These are phyloP conservation scores for Enoplosus armatus DNA, from an alignment of 2,797 vertebrate genomes.

Conservation along the genomic window DNA sequence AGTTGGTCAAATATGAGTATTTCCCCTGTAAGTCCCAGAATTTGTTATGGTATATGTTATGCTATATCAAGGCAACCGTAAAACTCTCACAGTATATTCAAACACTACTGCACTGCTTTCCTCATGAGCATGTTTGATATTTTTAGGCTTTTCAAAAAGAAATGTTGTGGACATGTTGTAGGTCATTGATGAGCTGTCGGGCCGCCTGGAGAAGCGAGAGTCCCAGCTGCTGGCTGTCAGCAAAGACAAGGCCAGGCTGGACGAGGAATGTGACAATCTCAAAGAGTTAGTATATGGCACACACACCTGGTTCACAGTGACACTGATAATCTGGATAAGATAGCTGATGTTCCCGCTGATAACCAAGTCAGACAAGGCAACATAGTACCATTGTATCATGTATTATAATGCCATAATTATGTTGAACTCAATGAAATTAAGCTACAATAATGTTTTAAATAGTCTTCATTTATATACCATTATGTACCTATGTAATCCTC, in stretches of 20 bases:
- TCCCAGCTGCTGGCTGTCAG: constrained; percentile 92
- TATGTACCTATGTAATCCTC: background rate
- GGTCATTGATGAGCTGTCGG: constrained; percentile 92
- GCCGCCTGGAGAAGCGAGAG: constrained; percentile 95
- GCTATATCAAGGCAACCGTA: background rate
- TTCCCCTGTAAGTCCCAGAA: background rate
- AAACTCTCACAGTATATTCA: background rate
- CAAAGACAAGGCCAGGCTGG: constrained; percentile 95
- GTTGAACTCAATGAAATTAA: background rate
- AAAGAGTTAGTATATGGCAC: constrained; percentile 91
- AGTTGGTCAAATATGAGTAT: background rate
- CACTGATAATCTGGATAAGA: constrained; percentile 3
- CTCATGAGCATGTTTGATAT: background rate
- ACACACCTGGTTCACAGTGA: background rate
- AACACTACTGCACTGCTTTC: background rate
- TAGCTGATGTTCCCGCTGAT: background rate
- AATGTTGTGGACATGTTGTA: constrained; percentile 69
- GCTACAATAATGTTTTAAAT: background rate
- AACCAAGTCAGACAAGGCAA: background rate
- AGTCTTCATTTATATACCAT: background rate
- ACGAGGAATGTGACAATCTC: constrained; percentile 96
- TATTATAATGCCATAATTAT: too few relatives aligned
- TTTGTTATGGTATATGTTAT: background rate
- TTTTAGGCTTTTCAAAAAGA: background rate
- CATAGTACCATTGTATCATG: background rate